Conservation (phyloP, 2,888 invertebrate species). For the Petrolisthes cinctipes region DNA sequence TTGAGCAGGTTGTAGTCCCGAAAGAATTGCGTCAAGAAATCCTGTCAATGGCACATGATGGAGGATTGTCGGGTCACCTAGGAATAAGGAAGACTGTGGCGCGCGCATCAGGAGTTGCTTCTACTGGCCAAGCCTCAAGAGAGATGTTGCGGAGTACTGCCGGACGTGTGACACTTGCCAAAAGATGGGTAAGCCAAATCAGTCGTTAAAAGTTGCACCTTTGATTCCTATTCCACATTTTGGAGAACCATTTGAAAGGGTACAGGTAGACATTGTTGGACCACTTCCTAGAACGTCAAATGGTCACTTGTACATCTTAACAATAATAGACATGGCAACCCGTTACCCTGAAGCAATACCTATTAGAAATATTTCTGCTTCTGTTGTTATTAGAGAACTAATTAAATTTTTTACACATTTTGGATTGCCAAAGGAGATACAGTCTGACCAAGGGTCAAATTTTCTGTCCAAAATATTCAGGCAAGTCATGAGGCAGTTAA, state of each 20-base stretch:
- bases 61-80: not conserved
- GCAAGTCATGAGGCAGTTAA: conserved; percentile 6
- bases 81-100: conserved; percentile 11
- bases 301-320: not conserved
- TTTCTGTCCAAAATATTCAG: conserved; percentile 17
- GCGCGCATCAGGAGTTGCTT: not conserved
- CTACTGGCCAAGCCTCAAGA: conserved; percentile 11
- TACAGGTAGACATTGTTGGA: conserved; percentile 4
- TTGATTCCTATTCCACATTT: not conserved
- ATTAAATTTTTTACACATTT: conserved; percentile 12
- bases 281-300: conserved; percentile 8
- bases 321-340: conserved; percentile 31
- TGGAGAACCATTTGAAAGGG: not conserved
- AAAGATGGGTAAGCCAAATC: conserved; percentile 1
- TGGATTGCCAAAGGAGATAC: conserved; percentile 5
- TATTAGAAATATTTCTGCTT: not conserved
- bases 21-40: not conserved
- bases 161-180: conserved; percentile 18
- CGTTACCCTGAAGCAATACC: conserved; percentile 34
- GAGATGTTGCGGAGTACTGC: not conserved
- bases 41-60: not conserved
- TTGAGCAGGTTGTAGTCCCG: not conserved
- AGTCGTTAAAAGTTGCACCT: not conserved
- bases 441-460: conserved; percentile 34
- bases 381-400: conserved; percentile 8